phyloP scores from a whole-genome alignment of 2,797 vertebrate species.

The Fistularia tabacaria region DNA sequence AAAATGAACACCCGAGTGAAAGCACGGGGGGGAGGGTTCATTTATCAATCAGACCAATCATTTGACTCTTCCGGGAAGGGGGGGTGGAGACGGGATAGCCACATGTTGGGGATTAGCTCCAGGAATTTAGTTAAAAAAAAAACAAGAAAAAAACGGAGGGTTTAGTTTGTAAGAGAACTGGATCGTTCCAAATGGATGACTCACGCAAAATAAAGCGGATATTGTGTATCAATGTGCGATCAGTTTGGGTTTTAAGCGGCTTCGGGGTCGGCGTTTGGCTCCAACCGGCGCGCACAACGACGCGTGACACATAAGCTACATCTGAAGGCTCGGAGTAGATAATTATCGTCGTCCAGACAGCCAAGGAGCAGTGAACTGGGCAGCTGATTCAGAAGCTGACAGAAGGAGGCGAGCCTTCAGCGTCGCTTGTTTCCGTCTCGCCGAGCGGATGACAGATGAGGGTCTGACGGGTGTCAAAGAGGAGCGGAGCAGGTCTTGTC shows the following conservation, averaged over 20 bases:
- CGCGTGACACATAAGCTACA: slow-evolving; percentile 14
- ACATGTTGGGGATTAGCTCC: slow-evolving; percentile 74
- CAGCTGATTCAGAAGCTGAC: slow-evolving; percentile 49
- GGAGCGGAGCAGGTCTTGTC: slow-evolving; percentile 83
- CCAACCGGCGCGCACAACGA: neutral
- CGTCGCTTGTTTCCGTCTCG: slow-evolving; percentile 91
- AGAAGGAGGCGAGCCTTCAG: slow-evolving; percentile 77
- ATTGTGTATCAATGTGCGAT: slow-evolving; percentile 29
- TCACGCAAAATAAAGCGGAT: slow-evolving; percentile 25
- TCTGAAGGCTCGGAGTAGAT: slow-evolving; percentile 48
- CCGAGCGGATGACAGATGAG: slow-evolving; percentile 85
- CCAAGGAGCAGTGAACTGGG: slow-evolving; percentile 19
- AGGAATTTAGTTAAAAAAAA: slow-evolving; percentile 61
- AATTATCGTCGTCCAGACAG: slow-evolving; percentile 52
- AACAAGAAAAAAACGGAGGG: slow-evolving; percentile 25
- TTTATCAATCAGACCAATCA: slow-evolving; percentile 84
- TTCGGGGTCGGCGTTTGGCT: too few species aligned
- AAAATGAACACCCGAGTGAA: slow-evolving; percentile 54
- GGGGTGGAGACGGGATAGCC: slow-evolving; percentile 51
- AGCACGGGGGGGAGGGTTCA: slow-evolving; percentile 74
- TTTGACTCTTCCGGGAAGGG: slow-evolving; percentile 65
- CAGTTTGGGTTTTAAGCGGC: neutral
- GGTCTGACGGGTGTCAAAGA: slow-evolving; percentile 87
- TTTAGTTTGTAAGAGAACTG: slow-evolving; percentile 41
- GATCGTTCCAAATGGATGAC: slow-evolving; percentile 45